A percentile compares a stretch with the other conserved stretches of the same genome.
Conservation (phyloP, 2,888 invertebrate genomes). For the Eugnorisma glareosa region DNA sequence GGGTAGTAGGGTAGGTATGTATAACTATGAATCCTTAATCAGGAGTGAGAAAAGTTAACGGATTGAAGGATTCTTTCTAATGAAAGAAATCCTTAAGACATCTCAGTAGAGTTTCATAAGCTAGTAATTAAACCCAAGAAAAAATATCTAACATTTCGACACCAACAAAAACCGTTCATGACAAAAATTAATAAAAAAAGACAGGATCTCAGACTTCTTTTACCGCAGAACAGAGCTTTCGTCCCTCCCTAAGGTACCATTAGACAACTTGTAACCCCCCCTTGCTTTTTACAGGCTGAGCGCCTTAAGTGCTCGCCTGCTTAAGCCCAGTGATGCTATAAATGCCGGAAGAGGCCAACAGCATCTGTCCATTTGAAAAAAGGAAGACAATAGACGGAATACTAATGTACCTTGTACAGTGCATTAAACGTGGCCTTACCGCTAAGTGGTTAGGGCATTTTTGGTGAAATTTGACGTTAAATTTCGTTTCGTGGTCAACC, state of each 20-base stretch:
- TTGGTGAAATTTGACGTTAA: conserved; percentile 62
- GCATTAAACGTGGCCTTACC: conserved; percentile 64
- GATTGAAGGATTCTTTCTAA: no score
- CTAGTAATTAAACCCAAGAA: background rate
- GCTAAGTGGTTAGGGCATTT: conserved; percentile 64
- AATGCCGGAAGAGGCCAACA: conserved; percentile 68
- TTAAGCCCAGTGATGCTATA: conserved; percentile 69
- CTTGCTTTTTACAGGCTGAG: conserved; percentile 65
- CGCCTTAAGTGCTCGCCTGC: conserved; percentile 68
- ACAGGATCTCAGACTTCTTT: conserved; percentile 42
- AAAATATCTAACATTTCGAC: background rate
- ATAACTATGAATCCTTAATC: background rate
- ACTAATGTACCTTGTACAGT: conserved; percentile 68
- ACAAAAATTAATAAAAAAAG: conserved; percentile 38
- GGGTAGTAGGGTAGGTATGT: background rate
- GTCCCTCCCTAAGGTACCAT: conserved; percentile 54
- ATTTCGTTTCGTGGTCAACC: conserved; percentile 54
- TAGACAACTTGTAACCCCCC: conserved; percentile 62
- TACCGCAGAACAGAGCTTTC: conserved; percentile 35
- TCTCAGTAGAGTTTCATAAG: background rate
- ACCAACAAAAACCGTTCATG: conserved; percentile 19
- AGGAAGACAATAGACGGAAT: conserved; percentile 68
- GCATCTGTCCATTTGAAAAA: conserved; percentile 69
- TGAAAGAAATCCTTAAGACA: background rate
- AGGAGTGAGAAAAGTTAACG: background rate